Evolutionary conservation across 2,888 invertebrate species (phyloP).

Genomic region (Andrena fulva): DNA sequence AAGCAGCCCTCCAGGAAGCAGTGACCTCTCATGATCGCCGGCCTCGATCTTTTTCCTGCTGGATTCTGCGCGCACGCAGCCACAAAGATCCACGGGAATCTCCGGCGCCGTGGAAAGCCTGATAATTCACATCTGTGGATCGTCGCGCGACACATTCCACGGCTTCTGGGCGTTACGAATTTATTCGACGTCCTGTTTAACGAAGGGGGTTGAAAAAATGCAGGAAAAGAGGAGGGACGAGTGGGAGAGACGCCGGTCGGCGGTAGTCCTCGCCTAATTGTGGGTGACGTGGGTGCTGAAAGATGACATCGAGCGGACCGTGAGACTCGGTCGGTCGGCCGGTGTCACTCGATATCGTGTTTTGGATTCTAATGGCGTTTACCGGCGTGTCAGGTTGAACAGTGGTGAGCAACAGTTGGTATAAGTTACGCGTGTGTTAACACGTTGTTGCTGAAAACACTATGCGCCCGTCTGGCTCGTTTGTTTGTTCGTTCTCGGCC

Average conservation of each 20-base stretch:
- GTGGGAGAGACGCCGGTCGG: constrained; percentile 2
- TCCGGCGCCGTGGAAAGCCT: constrained; percentile 9
- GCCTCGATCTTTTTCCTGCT: constrained; percentile 25
- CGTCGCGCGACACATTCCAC: constrained; percentile 4
- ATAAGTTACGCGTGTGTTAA: constrained; percentile 56
- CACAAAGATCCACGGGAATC: background rate
- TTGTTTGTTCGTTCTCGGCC: constrained; percentile 43
- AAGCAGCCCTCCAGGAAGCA: constrained; percentile 72
- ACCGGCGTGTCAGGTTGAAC: constrained; percentile 55
- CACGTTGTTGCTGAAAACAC: constrained; percentile 55
- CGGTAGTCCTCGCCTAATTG: constrained; percentile 62
- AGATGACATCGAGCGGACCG: constrained; percentile 62
- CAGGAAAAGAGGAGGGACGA: background rate
- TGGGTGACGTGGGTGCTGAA: constrained; percentile 62
- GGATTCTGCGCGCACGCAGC: constrained; percentile 6
- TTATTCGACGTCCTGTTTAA: constrained; percentile 34
- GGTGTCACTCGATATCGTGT: constrained; percentile 61
- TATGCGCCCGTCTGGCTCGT: constrained; percentile 13
- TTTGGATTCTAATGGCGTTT: constrained; percentile 62
- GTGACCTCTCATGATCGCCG: constrained; percentile 67
- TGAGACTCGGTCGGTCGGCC: constrained; percentile 45
- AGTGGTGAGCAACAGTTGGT: constrained; percentile 58
- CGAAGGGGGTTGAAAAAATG: constrained; percentile 11
- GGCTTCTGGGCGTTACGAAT: constrained; percentile 43
- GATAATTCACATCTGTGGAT: constrained; percentile 53